Percentiles rank a stretch among this genome's conserved stretches.
Evolutionary conservation across 2,888 invertebrate genomes (phyloP).

Genomic region (Orthosia incerta): DNA sequence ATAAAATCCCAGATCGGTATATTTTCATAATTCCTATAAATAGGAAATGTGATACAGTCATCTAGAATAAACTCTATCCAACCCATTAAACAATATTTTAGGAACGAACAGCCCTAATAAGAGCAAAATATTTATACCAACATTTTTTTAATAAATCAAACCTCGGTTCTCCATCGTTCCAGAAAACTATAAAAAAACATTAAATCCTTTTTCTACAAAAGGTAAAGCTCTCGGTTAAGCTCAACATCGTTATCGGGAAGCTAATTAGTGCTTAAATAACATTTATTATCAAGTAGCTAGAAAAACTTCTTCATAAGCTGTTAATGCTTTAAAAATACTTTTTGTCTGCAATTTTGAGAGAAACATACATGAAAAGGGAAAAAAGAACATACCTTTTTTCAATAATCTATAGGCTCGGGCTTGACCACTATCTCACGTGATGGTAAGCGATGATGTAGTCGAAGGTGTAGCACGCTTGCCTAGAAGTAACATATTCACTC

Average conservation of each 20-base stretch:
- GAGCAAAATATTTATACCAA: background rate
- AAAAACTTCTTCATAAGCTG: constrained; percentile 26
- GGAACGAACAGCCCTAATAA: background rate
- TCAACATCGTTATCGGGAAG: constrained; percentile 45
- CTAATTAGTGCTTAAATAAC: constrained; percentile 55
- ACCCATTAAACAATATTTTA: background rate
- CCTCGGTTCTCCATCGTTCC: constrained; percentile 1
- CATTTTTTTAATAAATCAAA: constrained; percentile 4
- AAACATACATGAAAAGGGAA: background rate
- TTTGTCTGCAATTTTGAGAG: constrained; percentile 10
- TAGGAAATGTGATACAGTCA: background rate
- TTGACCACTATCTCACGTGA: no score
- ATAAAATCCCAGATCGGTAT: no score
- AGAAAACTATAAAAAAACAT: constrained; percentile 46
- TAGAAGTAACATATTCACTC: no score
- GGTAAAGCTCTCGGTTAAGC: constrained; percentile 27
- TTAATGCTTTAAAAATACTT: constrained; percentile 24
- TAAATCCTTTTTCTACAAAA: constrained; percentile 29
- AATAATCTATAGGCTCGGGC: no score
- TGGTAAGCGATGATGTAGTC: no score
- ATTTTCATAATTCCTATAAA: background rate
- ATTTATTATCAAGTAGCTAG: constrained; percentile 51
- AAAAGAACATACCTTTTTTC: background rate
- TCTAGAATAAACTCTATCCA: background rate
- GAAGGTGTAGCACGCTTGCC: no score